These are phyloP conservation scores for Hydrolagus colliei DNA, from an alignment of 2,797 vertebrate species.

Conservation along the genomic window DNA sequence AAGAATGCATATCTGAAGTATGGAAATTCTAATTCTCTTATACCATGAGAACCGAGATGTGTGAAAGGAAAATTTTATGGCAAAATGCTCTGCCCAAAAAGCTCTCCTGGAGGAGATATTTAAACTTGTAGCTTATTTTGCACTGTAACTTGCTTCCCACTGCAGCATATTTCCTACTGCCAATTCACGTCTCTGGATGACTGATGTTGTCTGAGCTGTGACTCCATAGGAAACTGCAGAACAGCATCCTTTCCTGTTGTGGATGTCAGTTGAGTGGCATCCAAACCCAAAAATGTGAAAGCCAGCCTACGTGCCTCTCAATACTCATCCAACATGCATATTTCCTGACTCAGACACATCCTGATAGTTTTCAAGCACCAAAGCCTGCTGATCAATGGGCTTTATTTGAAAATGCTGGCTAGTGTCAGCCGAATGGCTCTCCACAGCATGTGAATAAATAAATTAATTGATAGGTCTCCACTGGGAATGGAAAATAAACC, in stretches of 20 bases:
- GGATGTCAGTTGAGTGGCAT: constrained; percentile 21
- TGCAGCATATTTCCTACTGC: too few species aligned
- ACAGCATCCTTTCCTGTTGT: background rate
- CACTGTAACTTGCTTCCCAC: background rate
- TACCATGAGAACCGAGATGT: too few species aligned
- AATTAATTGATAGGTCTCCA: background rate
- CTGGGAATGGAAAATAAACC: background rate
- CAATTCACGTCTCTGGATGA: too few species aligned
- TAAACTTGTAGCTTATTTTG: constrained; percentile 12
- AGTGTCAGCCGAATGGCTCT: background rate
- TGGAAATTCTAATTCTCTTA: too few species aligned
- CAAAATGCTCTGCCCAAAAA: background rate
- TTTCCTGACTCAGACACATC: background rate
- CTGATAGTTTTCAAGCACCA: background rate
- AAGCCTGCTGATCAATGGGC: background rate
- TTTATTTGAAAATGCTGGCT: background rate
- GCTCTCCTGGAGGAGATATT: background rate
- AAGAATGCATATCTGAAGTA: too few species aligned
- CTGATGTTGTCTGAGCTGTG: too few species aligned
- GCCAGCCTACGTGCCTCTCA: too few species aligned
- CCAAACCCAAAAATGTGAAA: background rate
- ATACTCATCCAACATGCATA: background rate
- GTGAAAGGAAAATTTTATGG: too few species aligned
- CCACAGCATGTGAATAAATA: background rate
- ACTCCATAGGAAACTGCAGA: background rate